Evolutionary conservation across 2,888 invertebrate species (phyloP).

Genomic region (Drosophila paranaensis): DNA sequence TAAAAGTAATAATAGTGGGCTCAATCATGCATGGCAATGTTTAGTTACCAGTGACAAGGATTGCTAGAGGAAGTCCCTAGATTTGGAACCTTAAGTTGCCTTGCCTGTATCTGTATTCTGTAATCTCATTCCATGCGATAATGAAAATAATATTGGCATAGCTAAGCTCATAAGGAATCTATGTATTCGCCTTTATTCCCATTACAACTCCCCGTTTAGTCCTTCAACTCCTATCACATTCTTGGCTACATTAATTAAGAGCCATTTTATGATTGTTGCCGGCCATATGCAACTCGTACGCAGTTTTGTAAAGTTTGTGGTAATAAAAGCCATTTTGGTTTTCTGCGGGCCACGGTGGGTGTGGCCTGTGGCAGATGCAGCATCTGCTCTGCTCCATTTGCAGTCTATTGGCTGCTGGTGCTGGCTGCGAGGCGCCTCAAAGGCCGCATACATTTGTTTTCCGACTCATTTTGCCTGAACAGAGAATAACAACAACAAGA

Average conservation of each 20-base stretch:
- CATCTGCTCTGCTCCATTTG: constrained; percentile 80
- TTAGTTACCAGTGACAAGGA: not conserved
- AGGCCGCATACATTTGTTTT: constrained; percentile 75
- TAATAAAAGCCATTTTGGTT: constrained; percentile 80
- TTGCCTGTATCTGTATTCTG: not conserved
- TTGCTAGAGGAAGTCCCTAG: not conserved
- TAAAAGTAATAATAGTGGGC: too few species aligned
- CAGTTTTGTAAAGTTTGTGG: constrained; percentile 53
- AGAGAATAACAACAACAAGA: constrained; percentile 2
- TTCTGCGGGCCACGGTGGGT: constrained; percentile 64
- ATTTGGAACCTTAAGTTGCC: not conserved
- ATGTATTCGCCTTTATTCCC: not conserved
- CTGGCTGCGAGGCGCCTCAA: constrained; percentile 68
- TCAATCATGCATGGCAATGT: not conserved
- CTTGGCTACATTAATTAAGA: constrained; percentile 22
- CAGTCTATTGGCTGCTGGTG: constrained; percentile 76
- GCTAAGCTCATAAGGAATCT: not conserved
- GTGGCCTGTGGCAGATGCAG: constrained; percentile 70
- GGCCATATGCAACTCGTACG: constrained; percentile 60
- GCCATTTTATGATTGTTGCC: constrained; percentile 28
- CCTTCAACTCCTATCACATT: not conserved
- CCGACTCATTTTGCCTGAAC: constrained; percentile 57
- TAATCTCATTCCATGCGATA: not conserved
- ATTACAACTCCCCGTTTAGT: not conserved
- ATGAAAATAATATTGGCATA: not conserved